Percentiles rank a stretch among this genome's conserved stretches.
Conservation (phyloP, 92 coral and sea anemone genomes). For the Paramuricea clavata region DNA sequence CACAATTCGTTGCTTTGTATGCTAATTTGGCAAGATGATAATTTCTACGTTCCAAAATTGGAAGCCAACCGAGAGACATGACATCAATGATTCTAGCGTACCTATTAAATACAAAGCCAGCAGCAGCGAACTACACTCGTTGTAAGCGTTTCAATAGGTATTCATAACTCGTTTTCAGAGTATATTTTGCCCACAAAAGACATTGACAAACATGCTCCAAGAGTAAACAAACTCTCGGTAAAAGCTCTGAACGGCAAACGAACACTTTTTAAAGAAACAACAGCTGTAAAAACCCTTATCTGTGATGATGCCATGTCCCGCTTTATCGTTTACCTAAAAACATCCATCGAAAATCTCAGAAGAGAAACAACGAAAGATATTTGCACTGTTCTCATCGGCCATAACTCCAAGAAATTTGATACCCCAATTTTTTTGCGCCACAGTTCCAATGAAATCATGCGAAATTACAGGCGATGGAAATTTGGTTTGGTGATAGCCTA, state of each 20-base stretch:
- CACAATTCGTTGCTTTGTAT: no score
- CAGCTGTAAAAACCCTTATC: not conserved
- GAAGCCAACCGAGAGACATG: no score
- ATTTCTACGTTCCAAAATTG: no score
- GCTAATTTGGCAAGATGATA: no score
- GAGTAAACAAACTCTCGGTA: conserved; percentile 35
- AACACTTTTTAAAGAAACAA: not conserved
- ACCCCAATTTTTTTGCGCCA: conserved; percentile 33
- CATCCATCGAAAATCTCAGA: not conserved
- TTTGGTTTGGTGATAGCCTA: not conserved
- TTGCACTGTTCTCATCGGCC: conserved; percentile 38
- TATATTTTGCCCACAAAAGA: conserved; percentile 4
- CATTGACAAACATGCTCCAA: conserved; percentile 7
- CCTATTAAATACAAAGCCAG: no score
- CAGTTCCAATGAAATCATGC: not conserved
- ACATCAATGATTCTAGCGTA: no score
- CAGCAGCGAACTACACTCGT: no score
- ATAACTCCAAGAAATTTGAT: conserved; percentile 21
- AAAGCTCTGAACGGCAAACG: conserved; percentile 21
- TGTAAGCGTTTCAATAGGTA: no score
- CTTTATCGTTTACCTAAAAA: not conserved
- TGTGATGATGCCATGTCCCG: not conserved
- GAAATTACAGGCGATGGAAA: not conserved
- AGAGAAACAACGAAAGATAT: not conserved
- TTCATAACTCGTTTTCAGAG: conserved; percentile 1